These are phyloP conservation scores for Plectropomus leopardus DNA, from an alignment of 2,113 vertebrate species.

Conservation along the genomic window DNA sequence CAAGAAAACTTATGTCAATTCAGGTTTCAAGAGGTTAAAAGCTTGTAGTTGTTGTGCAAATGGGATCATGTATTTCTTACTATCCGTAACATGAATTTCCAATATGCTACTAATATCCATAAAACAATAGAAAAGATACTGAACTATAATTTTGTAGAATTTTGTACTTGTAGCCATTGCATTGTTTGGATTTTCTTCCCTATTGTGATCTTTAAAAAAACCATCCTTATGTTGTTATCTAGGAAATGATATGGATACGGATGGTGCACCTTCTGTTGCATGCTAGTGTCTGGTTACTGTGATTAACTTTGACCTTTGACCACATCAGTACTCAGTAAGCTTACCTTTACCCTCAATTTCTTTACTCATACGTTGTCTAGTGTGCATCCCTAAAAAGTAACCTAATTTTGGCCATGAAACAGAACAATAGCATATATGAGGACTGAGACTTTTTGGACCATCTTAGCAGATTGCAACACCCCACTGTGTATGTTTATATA, in stretches of 20 bases:
- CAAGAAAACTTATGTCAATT: too few relatives aligned
- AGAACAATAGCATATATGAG: background rate
- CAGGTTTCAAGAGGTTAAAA: too few relatives aligned
- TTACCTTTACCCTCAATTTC: background rate
- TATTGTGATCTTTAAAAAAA: constrained; percentile 12
- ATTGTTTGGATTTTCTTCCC: background rate
- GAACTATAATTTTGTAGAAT: too few relatives aligned
- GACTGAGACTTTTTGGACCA: background rate
- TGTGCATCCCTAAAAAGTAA: background rate
- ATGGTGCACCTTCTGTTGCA: constrained; percentile 8
- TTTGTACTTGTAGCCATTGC: background rate
- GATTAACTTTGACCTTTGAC: background rate
- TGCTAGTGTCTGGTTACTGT: background rate
- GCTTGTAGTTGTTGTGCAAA: too few relatives aligned
- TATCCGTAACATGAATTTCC: background rate
- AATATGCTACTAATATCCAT: background rate
- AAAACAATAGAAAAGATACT: background rate
- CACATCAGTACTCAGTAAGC: background rate
- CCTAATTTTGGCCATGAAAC: background rate
- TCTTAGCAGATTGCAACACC: constrained; percentile 6
- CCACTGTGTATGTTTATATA: constrained; percentile 32
- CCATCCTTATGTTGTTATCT: background rate
- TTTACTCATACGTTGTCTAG: background rate
- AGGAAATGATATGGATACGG: background rate
- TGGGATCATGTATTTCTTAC: too few relatives aligned